Conservation (phyloP, 2,797 vertebrate species). For the Echeneis naucrates region DNA sequence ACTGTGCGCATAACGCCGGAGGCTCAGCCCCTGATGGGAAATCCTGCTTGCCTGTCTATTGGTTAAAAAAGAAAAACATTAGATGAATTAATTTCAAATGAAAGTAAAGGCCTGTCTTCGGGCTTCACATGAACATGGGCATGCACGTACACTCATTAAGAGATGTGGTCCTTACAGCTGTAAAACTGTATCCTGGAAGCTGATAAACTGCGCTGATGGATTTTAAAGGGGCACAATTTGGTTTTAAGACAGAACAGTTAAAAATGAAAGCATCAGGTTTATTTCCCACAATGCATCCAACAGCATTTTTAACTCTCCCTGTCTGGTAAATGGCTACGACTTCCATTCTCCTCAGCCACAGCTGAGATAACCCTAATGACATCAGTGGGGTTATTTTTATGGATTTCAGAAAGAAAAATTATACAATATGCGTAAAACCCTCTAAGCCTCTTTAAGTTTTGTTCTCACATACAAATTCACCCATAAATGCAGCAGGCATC, state of each 20-base stretch:
- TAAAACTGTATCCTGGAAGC: conserved; percentile 10
- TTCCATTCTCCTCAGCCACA: not conserved
- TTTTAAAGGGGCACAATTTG: conserved; percentile 8
- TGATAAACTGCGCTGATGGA: not conserved
- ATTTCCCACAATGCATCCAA: conserved; percentile 2
- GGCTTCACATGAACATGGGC: conserved; percentile 24
- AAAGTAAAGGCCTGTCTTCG: conserved; percentile 40
- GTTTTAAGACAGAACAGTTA: not conserved
- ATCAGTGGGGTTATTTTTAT: not conserved
- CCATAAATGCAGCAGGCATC: not conserved
- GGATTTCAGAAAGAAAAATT: not conserved
- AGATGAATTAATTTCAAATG: conserved; percentile 40
- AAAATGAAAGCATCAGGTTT: conserved; percentile 8
- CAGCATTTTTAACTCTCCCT: not conserved
- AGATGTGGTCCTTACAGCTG: conserved; percentile 8
- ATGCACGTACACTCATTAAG: conserved; percentile 16
- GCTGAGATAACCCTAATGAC: not conserved
- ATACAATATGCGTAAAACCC: conserved; percentile 7
- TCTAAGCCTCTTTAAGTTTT: conserved; percentile 3
- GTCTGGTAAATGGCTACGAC: not conserved
- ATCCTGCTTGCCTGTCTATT: conserved; percentile 47
- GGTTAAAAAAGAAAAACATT: conserved; percentile 17
- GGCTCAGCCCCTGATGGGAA: conserved; percentile 61
- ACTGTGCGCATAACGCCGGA: conserved; percentile 31
- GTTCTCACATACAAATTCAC: conserved; percentile 1